A percentile compares a stretch with the other conserved stretches of the same genome.
phyloP scores from a whole-genome alignment of 2,113 vertebrate species.

The Tylochromis polylepis region DNA sequence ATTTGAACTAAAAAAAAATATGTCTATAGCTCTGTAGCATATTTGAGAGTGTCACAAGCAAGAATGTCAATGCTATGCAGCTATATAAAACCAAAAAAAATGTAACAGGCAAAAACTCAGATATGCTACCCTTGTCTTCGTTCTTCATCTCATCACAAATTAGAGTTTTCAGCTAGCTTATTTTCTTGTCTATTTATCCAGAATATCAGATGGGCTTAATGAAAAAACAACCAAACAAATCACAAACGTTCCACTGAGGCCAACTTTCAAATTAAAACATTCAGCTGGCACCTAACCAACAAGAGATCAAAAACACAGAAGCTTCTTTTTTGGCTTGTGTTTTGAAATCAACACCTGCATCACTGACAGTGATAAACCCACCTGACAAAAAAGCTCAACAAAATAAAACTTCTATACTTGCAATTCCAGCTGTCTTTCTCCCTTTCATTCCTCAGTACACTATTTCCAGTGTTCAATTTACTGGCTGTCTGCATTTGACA shows the following conservation, averaged over 20 bases:
- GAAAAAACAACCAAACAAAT: neutral
- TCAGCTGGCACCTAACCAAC: neutral
- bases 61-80: neutral
- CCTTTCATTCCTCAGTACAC: neutral
- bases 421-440: neutral
- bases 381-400: neutral
- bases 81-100: neutral
- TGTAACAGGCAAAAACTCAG: neutral
- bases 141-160: neutral
- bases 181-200: neutral
- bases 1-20: neutral
- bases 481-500: constrained; percentile 44
- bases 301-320: neutral
- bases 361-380: neutral
- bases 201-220: neutral
- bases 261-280: neutral
- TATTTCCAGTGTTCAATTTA: constrained; percentile 35
- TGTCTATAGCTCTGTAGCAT: no score
- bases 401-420: neutral
- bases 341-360: neutral
- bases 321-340: neutral
- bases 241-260: neutral
- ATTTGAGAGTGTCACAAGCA: neutral
- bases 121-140: neutral
- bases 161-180: neutral